Conservation (phyloP, 1,140 invertebrate genomes). For the Cydia strobilella region DNA sequence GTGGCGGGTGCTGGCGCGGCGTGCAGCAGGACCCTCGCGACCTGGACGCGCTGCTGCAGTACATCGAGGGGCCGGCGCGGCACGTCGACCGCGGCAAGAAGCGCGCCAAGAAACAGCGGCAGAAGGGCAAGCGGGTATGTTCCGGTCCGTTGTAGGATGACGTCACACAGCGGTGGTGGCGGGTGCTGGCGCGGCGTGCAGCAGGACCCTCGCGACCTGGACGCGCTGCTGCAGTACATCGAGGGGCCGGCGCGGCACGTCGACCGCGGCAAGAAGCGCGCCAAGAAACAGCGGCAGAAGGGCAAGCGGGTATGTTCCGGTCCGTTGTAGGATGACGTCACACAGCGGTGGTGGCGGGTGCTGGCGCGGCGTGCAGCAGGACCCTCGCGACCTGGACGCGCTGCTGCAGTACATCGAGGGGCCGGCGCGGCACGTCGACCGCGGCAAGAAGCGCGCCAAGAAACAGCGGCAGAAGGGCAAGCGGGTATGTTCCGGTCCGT, state of each 20-base stretch:
- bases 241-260: conserved; percentile 70
- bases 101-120: conserved; percentile 71
- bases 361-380: conserved; percentile 59
- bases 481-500: conserved; percentile 46
- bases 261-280: conserved; percentile 73
- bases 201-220: conserved; percentile 70
- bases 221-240: conserved; percentile 75
- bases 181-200: conserved; percentile 55
- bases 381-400: conserved; percentile 72
- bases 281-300: conserved; percentile 73
- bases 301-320: conserved; percentile 60
- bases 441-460: conserved; percentile 75
- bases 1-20: conserved; percentile 59
- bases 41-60: conserved; percentile 72
- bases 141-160: not conserved
- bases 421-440: conserved; percentile 64
- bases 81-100: conserved; percentile 75
- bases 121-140: conserved; percentile 69
- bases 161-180: conserved; percentile 51
- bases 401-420: conserved; percentile 77
- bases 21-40: conserved; percentile 65
- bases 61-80: conserved; percentile 72
- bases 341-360: conserved; percentile 55
- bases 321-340: not conserved
- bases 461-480: conserved; percentile 73